Evolutionary conservation across 2,113 vertebrate species (phyloP).

Genomic region (Natator depressus): DNA sequence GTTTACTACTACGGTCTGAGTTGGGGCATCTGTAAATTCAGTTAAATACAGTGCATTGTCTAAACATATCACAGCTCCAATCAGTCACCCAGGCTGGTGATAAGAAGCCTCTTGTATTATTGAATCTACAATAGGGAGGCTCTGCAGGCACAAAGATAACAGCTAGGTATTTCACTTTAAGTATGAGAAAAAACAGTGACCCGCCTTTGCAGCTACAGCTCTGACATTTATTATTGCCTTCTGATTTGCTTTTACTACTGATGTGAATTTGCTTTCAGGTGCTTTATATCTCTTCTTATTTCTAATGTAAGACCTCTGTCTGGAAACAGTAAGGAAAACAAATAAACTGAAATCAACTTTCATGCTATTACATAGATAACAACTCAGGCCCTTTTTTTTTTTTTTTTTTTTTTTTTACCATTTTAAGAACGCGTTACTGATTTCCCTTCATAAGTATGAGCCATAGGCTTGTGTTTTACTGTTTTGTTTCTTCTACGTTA

Average conservation of each 20-base stretch:
- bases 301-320: constrained; percentile 61
- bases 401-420: not conserved
- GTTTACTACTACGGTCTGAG: constrained; percentile 81
- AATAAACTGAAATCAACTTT: constrained; percentile 48
- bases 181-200: constrained; percentile 72
- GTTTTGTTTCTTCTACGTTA: constrained; percentile 30
- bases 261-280: constrained; percentile 71
- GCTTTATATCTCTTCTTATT: constrained; percentile 64
- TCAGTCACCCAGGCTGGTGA: constrained; percentile 87
- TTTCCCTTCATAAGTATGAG: constrained; percentile 28
- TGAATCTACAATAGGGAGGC: constrained; percentile 90
- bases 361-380: constrained; percentile 13
- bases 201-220: constrained; percentile 69
- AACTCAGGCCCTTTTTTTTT: not conserved
- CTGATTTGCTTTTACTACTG: constrained; percentile 74
- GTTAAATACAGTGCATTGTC: constrained; percentile 93
- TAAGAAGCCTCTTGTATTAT: constrained; percentile 91
- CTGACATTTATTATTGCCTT: constrained; percentile 83
- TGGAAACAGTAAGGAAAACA: constrained; percentile 46
- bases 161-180: constrained; percentile 88
- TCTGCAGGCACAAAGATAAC: constrained; percentile 90
- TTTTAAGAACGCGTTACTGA: not conserved
- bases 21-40: constrained; percentile 89
- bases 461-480: constrained; percentile 38
- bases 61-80: constrained; percentile 90